Evolutionary conservation across 2,113 vertebrate species (phyloP).

Genomic region (Semnornis frantzii): DNA sequence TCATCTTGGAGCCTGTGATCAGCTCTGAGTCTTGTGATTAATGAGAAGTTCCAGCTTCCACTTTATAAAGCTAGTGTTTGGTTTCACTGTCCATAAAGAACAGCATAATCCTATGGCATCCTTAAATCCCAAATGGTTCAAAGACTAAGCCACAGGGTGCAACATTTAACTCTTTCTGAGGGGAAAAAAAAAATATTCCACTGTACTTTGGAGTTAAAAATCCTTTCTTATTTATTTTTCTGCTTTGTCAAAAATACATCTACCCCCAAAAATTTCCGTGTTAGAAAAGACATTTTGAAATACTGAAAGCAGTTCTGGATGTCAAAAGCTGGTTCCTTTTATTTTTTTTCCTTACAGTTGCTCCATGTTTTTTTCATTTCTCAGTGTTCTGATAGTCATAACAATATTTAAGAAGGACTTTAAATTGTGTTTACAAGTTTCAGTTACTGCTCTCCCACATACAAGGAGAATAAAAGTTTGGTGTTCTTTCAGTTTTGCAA

Average conservation of each 20-base stretch:
- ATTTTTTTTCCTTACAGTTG: not conserved
- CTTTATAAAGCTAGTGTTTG: not conserved
- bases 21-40: not conserved
- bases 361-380: not conserved
- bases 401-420: not conserved
- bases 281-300: not conserved
- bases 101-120: not conserved
- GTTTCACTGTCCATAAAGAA: not conserved
- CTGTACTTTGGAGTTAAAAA: not conserved
- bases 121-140: not conserved
- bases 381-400: not conserved
- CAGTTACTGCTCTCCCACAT: not conserved
- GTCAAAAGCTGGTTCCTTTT: not conserved
- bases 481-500: not conserved
- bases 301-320: not conserved
- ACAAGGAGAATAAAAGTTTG: not conserved
- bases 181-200: not conserved
- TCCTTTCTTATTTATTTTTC: not conserved
- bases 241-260: not conserved
- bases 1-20: not conserved
- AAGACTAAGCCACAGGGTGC: not conserved
- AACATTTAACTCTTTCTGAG: not conserved
- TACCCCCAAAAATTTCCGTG: rapidly evolving
- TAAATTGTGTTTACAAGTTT: not conserved
- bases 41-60: not conserved